Conservation (phyloP, 2,113 vertebrate species). For the Anguilla japonica region DNA sequence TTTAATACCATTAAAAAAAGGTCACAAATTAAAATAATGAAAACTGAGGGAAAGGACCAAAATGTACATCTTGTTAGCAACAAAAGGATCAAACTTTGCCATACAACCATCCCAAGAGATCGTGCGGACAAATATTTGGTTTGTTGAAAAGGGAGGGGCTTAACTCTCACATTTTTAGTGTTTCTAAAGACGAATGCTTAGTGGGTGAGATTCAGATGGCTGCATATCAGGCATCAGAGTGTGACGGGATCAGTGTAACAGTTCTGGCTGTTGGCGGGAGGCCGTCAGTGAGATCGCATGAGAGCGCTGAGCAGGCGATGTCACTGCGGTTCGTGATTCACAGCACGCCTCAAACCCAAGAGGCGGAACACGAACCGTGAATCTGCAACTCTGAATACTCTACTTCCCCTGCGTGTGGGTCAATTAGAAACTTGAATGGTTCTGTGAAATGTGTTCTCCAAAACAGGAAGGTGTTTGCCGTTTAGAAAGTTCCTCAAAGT, state of each 20-base stretch:
- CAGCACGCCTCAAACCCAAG: no score
- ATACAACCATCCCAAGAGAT: background rate
- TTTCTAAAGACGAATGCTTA: background rate
- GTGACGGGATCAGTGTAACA: no score
- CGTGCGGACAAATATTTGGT: slow-evolving; percentile 12
- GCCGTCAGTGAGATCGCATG: background rate
- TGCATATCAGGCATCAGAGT: background rate
- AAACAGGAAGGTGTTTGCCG: background rate
- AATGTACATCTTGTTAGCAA: slow-evolving; percentile 13
- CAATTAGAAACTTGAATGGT: no score
- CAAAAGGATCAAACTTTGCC: background rate
- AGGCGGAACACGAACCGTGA: no score
- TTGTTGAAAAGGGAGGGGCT: background rate
- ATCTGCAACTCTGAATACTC: no score
- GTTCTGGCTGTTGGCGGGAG: background rate
- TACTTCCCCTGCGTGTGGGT: no score
- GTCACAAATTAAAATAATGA: slow-evolving; percentile 20
- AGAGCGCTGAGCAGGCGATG: background rate
- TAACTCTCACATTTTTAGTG: background rate
- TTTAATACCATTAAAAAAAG: slow-evolving; percentile 49
- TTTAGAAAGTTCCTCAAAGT: background rate
- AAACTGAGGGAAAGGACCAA: background rate
- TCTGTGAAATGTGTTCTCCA: no score
- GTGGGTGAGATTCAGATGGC: background rate
- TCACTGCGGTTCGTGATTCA: no score